A percentile compares a stretch with the other conserved stretches of the same genome.
Evolutionary conservation across 2,888 invertebrate genomes (phyloP).

Genomic region (Drosophila emarginata): DNA sequence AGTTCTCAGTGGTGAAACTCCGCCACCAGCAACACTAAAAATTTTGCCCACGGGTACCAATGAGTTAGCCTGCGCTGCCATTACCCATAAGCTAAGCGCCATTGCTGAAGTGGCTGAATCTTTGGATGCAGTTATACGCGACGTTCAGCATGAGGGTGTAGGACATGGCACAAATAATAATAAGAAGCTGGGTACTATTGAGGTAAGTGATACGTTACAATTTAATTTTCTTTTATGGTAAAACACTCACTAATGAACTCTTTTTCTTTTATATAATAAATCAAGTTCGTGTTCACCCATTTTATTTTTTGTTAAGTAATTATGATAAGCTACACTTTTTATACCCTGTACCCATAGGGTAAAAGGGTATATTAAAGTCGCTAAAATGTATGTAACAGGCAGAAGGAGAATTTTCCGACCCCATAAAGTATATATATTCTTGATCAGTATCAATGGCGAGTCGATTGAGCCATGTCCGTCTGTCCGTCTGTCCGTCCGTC

Average conservation of each 20-base stretch:
- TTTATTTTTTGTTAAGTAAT: too few species aligned
- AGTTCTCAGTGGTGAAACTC: constrained; percentile 3
- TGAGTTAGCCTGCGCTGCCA: constrained; percentile 86
- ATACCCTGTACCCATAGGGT: too few species aligned
- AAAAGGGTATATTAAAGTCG: too few species aligned
- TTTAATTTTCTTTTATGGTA: too few species aligned
- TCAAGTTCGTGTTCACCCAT: neutral
- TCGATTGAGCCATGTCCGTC: too few species aligned
- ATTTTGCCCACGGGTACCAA: constrained; percentile 83
- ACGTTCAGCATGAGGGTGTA: constrained; percentile 81
- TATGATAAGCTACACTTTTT: too few species aligned
- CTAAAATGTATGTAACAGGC: too few species aligned
- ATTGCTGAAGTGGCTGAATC: constrained; percentile 87
- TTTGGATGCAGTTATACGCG: constrained; percentile 85
- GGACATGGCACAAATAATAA: constrained; percentile 33
- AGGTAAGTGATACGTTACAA: constrained; percentile 62
- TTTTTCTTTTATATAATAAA: neutral
- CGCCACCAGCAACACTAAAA: constrained; percentile 55
- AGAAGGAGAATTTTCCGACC: too few species aligned
- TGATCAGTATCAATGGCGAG: too few species aligned
- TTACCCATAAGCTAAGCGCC: constrained; percentile 86
- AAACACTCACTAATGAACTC: neutral
- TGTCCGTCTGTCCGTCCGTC: too few species aligned
- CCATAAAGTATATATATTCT: too few species aligned
- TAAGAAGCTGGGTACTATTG: constrained; percentile 75